Evolutionary conservation across 2,888 invertebrate genomes (phyloP).

Genomic region (Oxyscelio sp.): DNA sequence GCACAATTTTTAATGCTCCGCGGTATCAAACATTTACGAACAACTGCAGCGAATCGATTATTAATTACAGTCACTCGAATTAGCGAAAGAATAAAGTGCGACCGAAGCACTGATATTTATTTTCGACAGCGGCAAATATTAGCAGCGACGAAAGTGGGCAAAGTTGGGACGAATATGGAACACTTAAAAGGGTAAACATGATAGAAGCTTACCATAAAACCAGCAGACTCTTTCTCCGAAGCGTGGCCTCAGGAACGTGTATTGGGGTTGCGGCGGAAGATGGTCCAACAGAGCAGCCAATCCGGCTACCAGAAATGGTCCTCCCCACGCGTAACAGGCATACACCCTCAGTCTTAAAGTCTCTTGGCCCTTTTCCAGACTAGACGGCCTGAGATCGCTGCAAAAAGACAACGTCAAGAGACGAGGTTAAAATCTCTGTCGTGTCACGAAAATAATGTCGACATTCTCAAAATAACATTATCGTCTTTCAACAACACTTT

Average conservation of each 20-base stretch:
- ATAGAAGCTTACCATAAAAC: conserved; percentile 92
- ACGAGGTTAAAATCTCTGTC: conserved; percentile 59
- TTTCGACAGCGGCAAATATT: neutral
- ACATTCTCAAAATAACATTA: conserved; percentile 64
- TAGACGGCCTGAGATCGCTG: conserved; percentile 95
- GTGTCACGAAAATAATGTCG: conserved; percentile 54
- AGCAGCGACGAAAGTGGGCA: neutral
- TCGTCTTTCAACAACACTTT: conserved; percentile 47
- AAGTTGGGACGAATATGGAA: conserved; percentile 21
- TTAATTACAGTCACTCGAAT: conserved; percentile 4
- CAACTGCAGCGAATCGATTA: conserved; percentile 10
- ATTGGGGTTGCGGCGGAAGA: conserved; percentile 90
- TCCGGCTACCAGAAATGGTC: conserved; percentile 93
- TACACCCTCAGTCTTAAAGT: conserved; percentile 93
- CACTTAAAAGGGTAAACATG: conserved; percentile 47
- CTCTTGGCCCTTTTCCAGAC: conserved; percentile 95
- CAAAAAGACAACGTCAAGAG: conserved; percentile 77
- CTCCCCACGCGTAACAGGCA: conserved; percentile 95
- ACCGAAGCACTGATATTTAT: neutral
- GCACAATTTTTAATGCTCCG: conserved; percentile 17
- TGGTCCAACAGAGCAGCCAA: conserved; percentile 93
- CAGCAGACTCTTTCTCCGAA: conserved; percentile 95
- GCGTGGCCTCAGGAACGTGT: conserved; percentile 92
- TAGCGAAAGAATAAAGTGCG: neutral
- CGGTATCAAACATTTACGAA: conserved; percentile 32